These are phyloP conservation scores for Phymorhynchus buccinoides DNA, from an alignment of 1,140 invertebrate genomes.

Conservation along the genomic window DNA sequence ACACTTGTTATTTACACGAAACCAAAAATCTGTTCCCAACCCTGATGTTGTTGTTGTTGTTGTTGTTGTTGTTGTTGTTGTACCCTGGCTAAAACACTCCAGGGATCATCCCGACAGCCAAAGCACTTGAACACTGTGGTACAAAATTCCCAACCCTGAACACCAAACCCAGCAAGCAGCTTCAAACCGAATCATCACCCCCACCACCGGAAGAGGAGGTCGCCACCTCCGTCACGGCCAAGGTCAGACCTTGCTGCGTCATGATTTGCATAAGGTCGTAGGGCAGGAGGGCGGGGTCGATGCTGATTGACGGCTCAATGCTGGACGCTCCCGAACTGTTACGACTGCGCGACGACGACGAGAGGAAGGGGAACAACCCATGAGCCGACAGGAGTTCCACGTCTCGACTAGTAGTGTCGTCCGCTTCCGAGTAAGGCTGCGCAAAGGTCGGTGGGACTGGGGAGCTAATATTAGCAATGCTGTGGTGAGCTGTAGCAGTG, in stretches of 20 bases:
- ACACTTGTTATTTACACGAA: too few species aligned
- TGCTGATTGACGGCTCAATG: slow-evolving; percentile 37
- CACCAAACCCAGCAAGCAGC: too few species aligned
- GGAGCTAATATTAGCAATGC: too few species aligned
- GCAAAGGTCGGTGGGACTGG: neutral
- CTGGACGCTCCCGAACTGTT: slow-evolving; percentile 37
- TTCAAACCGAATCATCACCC: neutral
- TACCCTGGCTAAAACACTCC: too few species aligned
- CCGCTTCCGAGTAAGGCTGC: neutral
- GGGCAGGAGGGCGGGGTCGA: slow-evolving; percentile 22
- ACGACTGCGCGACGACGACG: slow-evolving; percentile 23
- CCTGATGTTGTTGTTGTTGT: too few species aligned
- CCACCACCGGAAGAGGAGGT: too few species aligned
- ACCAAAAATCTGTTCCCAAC: too few species aligned
- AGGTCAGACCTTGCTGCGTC: slow-evolving; percentile 17
- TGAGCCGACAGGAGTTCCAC: slow-evolving; percentile 14
- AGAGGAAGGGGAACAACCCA: slow-evolving; percentile 5
- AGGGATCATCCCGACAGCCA: too few species aligned
- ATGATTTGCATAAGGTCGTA: slow-evolving; percentile 33
- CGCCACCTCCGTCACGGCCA: slow-evolving; percentile 18
- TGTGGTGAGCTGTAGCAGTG: too few species aligned
- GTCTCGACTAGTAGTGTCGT: neutral
- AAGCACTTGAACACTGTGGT: too few species aligned
- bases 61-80: too few species aligned
- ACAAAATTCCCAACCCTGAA: too few species aligned